phyloP scores from a whole-genome alignment of 2,888 invertebrate genomes.

The Oxycera nigricornis region DNA sequence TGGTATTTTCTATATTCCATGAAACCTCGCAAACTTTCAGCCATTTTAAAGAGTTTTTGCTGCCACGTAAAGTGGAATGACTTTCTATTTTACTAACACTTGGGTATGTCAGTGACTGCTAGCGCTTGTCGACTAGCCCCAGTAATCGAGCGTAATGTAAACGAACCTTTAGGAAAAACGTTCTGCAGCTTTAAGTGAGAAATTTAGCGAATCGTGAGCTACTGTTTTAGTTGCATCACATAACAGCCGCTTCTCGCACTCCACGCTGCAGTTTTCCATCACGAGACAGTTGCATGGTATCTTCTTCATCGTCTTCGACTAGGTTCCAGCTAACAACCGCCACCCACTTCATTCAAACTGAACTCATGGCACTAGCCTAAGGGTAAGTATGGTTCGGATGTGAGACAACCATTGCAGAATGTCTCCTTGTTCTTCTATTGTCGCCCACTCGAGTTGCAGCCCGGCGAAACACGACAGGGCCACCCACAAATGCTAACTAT shows the following conservation, averaged over 20 bases:
- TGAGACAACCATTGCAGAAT: neutral
- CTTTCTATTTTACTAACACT: no score
- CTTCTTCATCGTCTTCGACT: neutral
- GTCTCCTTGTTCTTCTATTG: neutral
- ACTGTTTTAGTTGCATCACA: neutral
- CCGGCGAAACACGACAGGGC: neutral
- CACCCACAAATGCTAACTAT: slow-evolving; percentile 2
- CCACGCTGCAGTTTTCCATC: neutral
- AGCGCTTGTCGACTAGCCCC: no score
- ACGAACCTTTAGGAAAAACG: neutral
- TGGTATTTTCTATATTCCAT: no score
- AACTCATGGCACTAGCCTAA: neutral
- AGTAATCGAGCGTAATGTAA: no score
- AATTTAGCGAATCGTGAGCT: slow-evolving; percentile 2
- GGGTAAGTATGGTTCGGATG: neutral
- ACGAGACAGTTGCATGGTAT: neutral
- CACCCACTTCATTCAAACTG: neutral
- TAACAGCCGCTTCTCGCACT: neutral
- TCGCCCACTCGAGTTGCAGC: neutral
- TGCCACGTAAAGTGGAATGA: no score
- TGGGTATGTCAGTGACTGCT: no score
- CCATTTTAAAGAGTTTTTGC: no score
- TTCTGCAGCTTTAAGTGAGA: neutral
- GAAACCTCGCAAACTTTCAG: no score
- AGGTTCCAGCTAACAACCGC: neutral